Conservation (phyloP, 2,797 vertebrate species). For the Parauchenoglanis ngamensis region DNA sequence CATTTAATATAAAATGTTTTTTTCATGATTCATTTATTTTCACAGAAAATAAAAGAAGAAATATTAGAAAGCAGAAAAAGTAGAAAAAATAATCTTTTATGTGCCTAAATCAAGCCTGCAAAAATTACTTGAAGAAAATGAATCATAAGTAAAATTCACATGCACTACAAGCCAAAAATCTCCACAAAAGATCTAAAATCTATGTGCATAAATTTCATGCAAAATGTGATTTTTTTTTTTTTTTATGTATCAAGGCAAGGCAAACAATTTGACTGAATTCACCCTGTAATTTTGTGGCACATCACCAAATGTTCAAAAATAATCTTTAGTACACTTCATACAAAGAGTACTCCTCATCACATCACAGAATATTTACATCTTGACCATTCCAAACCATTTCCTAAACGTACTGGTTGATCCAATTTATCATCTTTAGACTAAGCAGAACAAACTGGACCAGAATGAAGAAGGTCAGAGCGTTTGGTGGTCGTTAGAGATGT, state of each 20-base stretch:
- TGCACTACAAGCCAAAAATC: not conserved
- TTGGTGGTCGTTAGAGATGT: conserved; percentile 48
- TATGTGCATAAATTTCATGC: not conserved
- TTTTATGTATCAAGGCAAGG: not conserved
- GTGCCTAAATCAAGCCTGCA: not conserved
- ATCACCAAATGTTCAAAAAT: not conserved
- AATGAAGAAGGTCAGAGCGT: conserved; percentile 24
- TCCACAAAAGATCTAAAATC: not conserved
- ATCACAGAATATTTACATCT: not conserved
- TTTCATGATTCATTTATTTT: not conserved
- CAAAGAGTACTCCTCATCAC: not conserved
- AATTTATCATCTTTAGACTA: not conserved
- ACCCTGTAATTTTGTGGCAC: not conserved
- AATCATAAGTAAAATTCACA: not conserved
- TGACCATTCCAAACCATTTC: not conserved
- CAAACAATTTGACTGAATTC: not conserved
- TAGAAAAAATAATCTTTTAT: not conserved
- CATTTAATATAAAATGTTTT: not conserved
- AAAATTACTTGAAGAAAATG: not conserved
- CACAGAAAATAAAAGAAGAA: too few species aligned
- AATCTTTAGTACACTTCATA: not conserved
- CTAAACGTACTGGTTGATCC: not conserved
- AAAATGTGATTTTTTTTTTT: not conserved
- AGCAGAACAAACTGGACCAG: conserved; percentile 13
- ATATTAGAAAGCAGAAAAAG: too few species aligned